These are phyloP conservation scores for Nycteola revayana DNA, from an alignment of 2,888 invertebrate genomes.

Conservation along the genomic window DNA sequence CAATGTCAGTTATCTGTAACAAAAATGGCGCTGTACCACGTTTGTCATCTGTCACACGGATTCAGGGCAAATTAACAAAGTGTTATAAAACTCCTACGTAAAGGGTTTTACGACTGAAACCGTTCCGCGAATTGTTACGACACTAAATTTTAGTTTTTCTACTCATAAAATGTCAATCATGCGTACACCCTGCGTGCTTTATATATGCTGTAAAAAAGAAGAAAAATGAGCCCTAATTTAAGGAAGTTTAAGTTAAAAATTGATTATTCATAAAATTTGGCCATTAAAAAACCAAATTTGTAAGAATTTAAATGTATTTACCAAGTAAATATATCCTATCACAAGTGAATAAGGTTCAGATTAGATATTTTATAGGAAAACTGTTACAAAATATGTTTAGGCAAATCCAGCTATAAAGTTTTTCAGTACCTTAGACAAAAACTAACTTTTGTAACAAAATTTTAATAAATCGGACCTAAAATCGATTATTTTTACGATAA, in stretches of 20 bases:
- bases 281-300: too few species aligned
- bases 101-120: slow-evolving; percentile 58
- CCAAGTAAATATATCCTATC: slow-evolving; percentile 11
- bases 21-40: neutral
- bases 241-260: slow-evolving; percentile 8
- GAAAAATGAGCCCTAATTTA: slow-evolving; percentile 8
- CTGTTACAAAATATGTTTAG: slow-evolving; percentile 50
- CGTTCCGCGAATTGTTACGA: slow-evolving; percentile 68
- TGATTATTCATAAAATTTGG: neutral
- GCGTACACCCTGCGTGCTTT: slow-evolving; percentile 40
- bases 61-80: slow-evolving; percentile 39
- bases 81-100: slow-evolving; percentile 43
- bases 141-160: slow-evolving; percentile 63
- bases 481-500: slow-evolving; percentile 57
- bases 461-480: slow-evolving; percentile 46
- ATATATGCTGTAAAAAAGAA: slow-evolving; percentile 1
- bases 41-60: slow-evolving; percentile 42
- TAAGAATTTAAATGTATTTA: too few species aligned
- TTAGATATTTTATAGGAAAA: slow-evolving; percentile 5
- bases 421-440: slow-evolving; percentile 46
- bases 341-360: slow-evolving; percentile 23
- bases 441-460: slow-evolving; percentile 44
- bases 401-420: slow-evolving; percentile 55
- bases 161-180: slow-evolving; percentile 67
- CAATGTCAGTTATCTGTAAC: neutral